phyloP scores from a whole-genome alignment of 2,113 vertebrate genomes.

The Salvelinus fontinalis region DNA sequence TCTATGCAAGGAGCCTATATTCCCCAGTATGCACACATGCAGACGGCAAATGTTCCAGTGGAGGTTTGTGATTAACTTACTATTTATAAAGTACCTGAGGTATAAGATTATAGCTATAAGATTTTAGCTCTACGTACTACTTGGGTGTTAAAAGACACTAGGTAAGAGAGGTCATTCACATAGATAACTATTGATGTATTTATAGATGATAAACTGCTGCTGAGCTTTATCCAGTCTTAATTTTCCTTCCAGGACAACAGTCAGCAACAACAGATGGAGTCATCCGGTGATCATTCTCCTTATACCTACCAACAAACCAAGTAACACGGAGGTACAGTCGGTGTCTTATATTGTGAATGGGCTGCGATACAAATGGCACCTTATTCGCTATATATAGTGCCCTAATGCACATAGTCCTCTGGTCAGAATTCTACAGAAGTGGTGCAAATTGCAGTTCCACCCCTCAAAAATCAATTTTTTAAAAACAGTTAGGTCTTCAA shows the following conservation, averaged over 20 bases:
- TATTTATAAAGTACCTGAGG: not conserved
- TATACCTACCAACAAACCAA: constrained; percentile 96
- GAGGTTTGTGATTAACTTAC: constrained; percentile 76
- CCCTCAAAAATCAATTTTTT: no score
- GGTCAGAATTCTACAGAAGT: no score
- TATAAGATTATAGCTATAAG: no score
- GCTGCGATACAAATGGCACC: no score
- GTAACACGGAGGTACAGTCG: constrained; percentile 83
- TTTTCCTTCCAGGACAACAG: constrained; percentile 85
- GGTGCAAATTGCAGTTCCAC: no score
- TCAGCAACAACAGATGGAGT: constrained; percentile 89
- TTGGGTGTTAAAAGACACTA: no score
- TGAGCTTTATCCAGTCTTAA: not conserved
- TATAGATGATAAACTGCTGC: no score
- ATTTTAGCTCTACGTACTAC: no score
- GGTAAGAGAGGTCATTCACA: not conserved
- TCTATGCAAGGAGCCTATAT: constrained; percentile 95
- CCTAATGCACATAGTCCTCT: no score
- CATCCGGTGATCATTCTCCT: constrained; percentile 87
- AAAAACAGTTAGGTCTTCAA: no score
- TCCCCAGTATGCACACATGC: constrained; percentile 92
- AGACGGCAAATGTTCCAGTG: constrained; percentile 83
- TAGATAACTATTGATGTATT: not conserved
- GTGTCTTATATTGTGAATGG: not conserved
- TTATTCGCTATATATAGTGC: no score